Conservation (phyloP, 2,797 vertebrate genomes). For the Poeciliopsis presidionis region DNA sequence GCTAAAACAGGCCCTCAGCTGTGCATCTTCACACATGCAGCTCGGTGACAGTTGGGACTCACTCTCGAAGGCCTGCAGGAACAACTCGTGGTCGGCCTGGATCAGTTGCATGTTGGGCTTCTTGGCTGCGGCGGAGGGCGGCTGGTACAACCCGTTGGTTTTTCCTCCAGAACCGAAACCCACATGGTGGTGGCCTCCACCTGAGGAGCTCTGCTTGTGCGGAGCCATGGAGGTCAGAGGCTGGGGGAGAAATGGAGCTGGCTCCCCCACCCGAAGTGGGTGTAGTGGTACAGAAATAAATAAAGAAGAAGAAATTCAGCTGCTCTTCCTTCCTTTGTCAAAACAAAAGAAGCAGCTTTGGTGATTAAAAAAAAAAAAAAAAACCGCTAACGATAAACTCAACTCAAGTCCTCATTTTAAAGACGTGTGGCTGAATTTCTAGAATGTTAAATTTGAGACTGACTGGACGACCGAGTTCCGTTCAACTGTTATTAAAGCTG, state of each 20-base stretch:
- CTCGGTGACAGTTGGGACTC: constrained; percentile 74
- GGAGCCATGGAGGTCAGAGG: constrained; percentile 84
- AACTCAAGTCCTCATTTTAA: constrained; percentile 37
- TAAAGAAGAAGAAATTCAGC: constrained; percentile 33
- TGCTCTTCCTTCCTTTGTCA: constrained; percentile 72
- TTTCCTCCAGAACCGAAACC: constrained; percentile 69
- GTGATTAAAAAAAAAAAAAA: constrained; percentile 17
- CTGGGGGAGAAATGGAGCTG: neutral
- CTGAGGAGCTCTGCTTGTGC: constrained; percentile 85
- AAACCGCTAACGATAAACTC: constrained; percentile 29
- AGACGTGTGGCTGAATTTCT: neutral
- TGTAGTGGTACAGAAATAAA: neutral
- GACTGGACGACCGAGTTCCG: too few species aligned
- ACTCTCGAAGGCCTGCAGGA: constrained; percentile 98
- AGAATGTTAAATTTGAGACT: neutral
- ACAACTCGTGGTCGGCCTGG: constrained; percentile 95
- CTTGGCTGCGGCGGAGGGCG: constrained; percentile 83
- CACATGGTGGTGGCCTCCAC: constrained; percentile 62
- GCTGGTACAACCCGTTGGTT: constrained; percentile 78
- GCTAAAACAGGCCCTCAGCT: neutral
- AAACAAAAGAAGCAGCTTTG: constrained; percentile 69
- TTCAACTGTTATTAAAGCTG: fast-evolving
- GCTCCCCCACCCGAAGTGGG: constrained; percentile 14
- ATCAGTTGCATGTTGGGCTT: constrained; percentile 93
- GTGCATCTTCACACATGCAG: neutral